Evolutionary conservation across 2,888 invertebrate genomes (phyloP), one percentile per base, ranked within the genome.

Genomic region (Ennomos fuscantarius): DNA sequence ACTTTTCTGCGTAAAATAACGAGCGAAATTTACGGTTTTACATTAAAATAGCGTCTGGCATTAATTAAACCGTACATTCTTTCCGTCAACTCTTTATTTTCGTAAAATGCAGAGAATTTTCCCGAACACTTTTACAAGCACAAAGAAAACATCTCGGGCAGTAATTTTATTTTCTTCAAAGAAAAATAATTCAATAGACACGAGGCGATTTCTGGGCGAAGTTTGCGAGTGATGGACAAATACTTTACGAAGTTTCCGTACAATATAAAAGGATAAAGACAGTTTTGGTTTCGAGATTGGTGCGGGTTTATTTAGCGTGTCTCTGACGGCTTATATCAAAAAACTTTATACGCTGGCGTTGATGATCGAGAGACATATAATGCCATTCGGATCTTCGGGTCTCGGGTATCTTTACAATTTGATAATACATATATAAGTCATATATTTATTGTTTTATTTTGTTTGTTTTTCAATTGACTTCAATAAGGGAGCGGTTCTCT

Each of bases 241-340:
- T 74, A 72, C 63, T 68, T 69, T 66, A 63, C 24, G 61, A 76
- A 74, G 62, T 73, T 71, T 65, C 62, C 63, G 58, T 69, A 55
- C 70, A 66, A 74, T 76, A 73, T 69, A 70, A 65, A 71, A 58
- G 73, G 68, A 70, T 69, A 68, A 62, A 70, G 64, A 68, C 68
- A 63, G 67, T 65, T 74, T 73, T 69, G 63, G 65, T 62, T 64
- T 60, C 62, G 66, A 70, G 61, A 72, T 68, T 70, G 66, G 64
- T 64, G 56, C 55, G 56, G 60, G 66, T 68, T 72, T 74, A 69
- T 72, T 73, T 68, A 68, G 55, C 61, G 59, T 65, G 56, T 65
- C 63, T 62, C 65, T 65, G 57, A 56, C 45, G 60, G 63, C 53
- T 64, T 66, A 63, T 68, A 69, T 71, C 64, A 69, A 69, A 73